Conservation (phyloP, 2,888 invertebrate species). For the Acrocera orbiculus region DNA sequence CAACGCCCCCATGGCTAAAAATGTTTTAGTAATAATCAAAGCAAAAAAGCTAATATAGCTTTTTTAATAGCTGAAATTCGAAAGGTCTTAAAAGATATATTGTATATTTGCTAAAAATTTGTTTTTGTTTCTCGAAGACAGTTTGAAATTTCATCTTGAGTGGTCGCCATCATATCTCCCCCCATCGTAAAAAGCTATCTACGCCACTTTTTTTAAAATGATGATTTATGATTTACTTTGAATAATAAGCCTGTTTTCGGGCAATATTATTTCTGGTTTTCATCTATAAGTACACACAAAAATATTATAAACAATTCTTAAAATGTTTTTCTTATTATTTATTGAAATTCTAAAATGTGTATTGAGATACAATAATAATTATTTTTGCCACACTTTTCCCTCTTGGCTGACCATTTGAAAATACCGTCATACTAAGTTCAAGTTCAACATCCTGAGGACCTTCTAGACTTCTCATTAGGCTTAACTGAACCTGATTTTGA, state of each 20-base stretch:
- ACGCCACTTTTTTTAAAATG: neutral
- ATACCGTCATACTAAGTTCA: slow-evolving; percentile 71
- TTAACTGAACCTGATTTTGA: slow-evolving; percentile 56
- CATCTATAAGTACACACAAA: neutral
- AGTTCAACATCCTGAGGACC: slow-evolving; percentile 87
- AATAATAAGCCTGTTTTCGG: neutral
- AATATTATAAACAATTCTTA: neutral
- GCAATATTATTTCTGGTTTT: neutral
- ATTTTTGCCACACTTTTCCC: slow-evolving; percentile 75
- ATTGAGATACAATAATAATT: slow-evolving; percentile 69
- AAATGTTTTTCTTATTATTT: neutral
- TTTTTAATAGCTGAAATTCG: too few species aligned
- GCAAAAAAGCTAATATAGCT: too few species aligned
- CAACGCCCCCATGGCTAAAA: too few species aligned
- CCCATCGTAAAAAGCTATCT: too few species aligned
- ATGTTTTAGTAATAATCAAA: too few species aligned
- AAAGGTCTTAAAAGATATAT: too few species aligned
- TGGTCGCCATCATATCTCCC: too few species aligned
- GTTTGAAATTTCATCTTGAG: too few species aligned
- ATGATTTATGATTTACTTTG: neutral
- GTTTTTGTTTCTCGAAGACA: too few species aligned
- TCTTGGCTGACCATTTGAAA: slow-evolving; percentile 49
- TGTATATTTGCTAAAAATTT: too few species aligned
- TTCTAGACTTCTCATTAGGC: slow-evolving; percentile 50
- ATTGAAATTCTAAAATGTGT: slow-evolving; percentile 53